Base-by-base conservation (phyloP, 92 coral and sea anemone species). In the Palythoa grandiflora region DNA sequence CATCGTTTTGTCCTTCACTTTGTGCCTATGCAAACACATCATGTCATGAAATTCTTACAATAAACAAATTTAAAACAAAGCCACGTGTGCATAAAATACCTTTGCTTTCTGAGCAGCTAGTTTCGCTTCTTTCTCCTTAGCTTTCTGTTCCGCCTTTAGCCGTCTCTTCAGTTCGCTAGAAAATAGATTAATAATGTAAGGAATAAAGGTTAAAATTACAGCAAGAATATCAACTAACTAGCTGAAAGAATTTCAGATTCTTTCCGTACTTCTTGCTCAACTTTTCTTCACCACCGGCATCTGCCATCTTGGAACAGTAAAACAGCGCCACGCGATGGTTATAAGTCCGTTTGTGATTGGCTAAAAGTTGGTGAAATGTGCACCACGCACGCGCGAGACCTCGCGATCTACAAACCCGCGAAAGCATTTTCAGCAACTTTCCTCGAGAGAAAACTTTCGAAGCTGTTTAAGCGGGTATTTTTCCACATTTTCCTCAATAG, bases 71-170 rank as follows among this genome's bases (percentile, higher is more conserved):
- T 9, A 70, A 54, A 28, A 77, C 6, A 39, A 1, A 13, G 77
- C 59, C 89, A 87, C 93, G 93, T 77, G 91, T 68, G 38, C 19
- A 40, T 14, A 63, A 28, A 28, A 7, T 57, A 75, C 73, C 78
- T 78, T 75, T 78, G 91, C 98, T 90, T 91, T 95, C 71, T 87
- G 90, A 1, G 88, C 90, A 2, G 93, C 94, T 40, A 86, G 87
- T 79, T 97, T 97, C 3, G 93, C 97, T 44, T 92, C 98, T 61
- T 97, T 97, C 84, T 97, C 99, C 84, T 95, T 95, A 21, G 98
- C 99, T 77, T 97, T 97, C 88, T 95, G 91, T 86, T 97, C 98
- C 1, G 98, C 98, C 88, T 97, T 97, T 75, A 90, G 79, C 40
- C 99, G 94, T 38, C 99, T 91, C 91, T 97, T 97, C 1, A 91